Evolutionary conservation across 2,113 vertebrate genomes (phyloP).

Genomic region (Mesocricetus auratus): DNA sequence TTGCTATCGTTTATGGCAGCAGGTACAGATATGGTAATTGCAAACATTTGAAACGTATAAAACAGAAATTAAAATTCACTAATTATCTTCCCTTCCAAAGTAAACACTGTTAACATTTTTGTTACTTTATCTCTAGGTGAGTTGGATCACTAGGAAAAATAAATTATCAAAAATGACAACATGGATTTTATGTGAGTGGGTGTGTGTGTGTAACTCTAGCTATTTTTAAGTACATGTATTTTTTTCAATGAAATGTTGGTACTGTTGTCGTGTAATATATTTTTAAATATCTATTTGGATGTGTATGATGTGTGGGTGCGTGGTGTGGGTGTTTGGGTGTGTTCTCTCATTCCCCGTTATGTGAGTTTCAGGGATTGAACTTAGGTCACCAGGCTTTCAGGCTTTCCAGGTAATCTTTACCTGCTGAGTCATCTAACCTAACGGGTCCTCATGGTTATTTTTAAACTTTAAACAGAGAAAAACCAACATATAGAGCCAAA

Average conservation of each 20-base stretch:
- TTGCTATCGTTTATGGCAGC: neutral
- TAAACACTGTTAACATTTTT: neutral
- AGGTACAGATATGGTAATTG: neutral
- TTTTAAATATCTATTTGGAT: neutral
- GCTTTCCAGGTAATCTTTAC: neutral
- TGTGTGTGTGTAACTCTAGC: neutral
- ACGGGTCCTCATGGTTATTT: neutral
- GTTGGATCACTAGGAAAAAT: constrained; percentile 7
- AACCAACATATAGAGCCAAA: neutral
- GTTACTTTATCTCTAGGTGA: neutral
- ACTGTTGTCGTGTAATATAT: neutral
- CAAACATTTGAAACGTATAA: neutral
- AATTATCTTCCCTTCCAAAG: neutral
- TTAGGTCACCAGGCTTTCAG: neutral
- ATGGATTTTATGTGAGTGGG: neutral
- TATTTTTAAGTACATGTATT: neutral
- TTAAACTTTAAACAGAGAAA: neutral
- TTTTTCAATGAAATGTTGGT: neutral
- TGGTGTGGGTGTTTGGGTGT: neutral
- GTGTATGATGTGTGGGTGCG: neutral
- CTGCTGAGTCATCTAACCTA: neutral
- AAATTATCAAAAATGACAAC: neutral
- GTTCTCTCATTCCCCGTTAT: neutral
- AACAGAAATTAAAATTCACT: constrained; percentile 45
- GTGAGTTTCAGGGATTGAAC: too few relatives aligned